phyloP scores from a whole-genome alignment of 1,140 invertebrate genomes.

The Drosophila micromelanica region DNA sequence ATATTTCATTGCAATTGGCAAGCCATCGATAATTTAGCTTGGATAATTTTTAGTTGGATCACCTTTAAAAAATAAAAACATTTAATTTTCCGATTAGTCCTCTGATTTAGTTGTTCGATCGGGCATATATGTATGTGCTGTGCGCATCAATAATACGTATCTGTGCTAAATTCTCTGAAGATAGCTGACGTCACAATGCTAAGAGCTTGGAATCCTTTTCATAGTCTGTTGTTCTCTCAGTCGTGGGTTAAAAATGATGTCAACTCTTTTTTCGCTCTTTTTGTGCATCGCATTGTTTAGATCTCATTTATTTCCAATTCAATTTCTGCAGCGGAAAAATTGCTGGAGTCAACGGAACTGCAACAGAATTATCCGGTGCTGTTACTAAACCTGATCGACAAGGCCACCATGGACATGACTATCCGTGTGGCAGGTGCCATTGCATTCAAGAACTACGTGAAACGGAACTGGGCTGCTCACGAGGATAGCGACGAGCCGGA shows the following conservation, averaged over 20 bases:
- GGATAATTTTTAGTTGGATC: too few species aligned
- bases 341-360: constrained; percentile 94
- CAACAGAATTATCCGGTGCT: constrained; percentile 96
- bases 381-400: constrained; percentile 93
- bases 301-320: neutral
- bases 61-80: too few species aligned
- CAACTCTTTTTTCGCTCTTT: constrained; percentile 1
- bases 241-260: neutral
- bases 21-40: too few species aligned
- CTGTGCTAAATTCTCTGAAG: too few species aligned
- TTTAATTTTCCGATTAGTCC: too few species aligned
- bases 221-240: too few species aligned
- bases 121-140: too few species aligned
- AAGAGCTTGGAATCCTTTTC: too few species aligned
- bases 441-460: constrained; percentile 98
- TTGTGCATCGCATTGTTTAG: neutral
- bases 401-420: constrained; percentile 90
- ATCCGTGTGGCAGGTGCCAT: constrained; percentile 95
- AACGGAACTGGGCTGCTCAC: constrained; percentile 92
- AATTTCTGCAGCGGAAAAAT: constrained; percentile 92
- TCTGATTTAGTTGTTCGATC: too few species aligned
- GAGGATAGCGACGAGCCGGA: constrained; percentile 91
- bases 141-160: too few species aligned
- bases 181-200: too few species aligned
- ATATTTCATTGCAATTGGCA: too few species aligned